Evolutionary conservation across 2,113 vertebrate species (phyloP), one percentile per base, ranked within the genome.

Genomic region (Microtus ochrogaster): DNA sequence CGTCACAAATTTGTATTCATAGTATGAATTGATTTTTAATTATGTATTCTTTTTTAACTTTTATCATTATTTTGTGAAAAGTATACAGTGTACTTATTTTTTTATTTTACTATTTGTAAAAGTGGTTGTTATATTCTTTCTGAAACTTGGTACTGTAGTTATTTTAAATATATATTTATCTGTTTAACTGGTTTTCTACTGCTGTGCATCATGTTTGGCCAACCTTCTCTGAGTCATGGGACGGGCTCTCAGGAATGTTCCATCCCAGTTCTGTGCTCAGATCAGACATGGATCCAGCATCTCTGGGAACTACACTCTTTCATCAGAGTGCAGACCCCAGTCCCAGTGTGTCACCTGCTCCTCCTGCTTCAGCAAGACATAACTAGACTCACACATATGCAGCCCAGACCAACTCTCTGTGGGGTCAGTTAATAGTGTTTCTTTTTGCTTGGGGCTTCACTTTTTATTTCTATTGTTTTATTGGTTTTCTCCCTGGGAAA

Each of bases 401-500:
- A 73, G 36, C 49, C 11, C 10, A 13, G 12, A 70, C 21, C n/a
- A 55, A 36, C 17, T 1, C 89, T 86, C 47, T 87, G 5, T 7
- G 17, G 30, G 55, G 55, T 19, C 17, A 5, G 39, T 68, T 9
- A 58, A 39, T 61, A 44, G 63, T 65, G 30, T 83, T 72, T 41
- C 2, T 33, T 30, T 87, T 73, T 39, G 13, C 14, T 89, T 95
- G 13, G 73, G 21, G 1, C 74, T 9, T 78, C 87, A 14, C 72
- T 19, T 93, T 89, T 79, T 24, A 44, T 49, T 91, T 86, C 58
- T 68, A 52, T 86, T 55, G 17, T 26, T 89, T 96, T 26, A 39
- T 96, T 63, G 83, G 0, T 88, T 0, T 90, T 96, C 94, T 95
- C n/a, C 74, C 44, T 70, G 28, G 68, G 86, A 39, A 73, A 91